Conservation (phyloP, 2,113 vertebrate species). For the Urocolius indicus region DNA sequence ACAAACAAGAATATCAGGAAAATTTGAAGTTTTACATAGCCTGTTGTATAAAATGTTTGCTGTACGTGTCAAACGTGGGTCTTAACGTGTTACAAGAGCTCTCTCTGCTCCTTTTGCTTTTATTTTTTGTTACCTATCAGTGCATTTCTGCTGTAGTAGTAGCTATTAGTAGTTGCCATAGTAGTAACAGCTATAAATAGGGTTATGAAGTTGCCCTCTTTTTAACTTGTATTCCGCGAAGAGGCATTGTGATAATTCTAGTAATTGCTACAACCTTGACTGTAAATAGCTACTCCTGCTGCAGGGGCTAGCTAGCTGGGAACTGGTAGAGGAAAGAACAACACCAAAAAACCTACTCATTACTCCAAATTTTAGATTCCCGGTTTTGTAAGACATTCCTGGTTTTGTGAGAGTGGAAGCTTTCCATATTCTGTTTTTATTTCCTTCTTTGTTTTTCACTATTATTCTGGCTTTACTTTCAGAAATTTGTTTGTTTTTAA, state of each 20-base stretch:
- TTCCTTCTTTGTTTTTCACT: background rate
- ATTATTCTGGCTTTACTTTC: background rate
- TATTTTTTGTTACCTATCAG: background rate
- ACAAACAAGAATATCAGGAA: background rate
- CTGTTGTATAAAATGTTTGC: background rate
- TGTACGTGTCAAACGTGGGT: background rate
- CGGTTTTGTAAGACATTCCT: background rate
- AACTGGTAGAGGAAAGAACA: background rate
- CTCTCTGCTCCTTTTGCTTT: background rate
- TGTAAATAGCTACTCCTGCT: slow-evolving; percentile 4
- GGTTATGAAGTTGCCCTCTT: background rate
- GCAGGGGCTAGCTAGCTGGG: background rate
- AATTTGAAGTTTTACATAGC: background rate
- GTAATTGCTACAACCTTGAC: background rate
- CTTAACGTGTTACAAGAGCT: background rate
- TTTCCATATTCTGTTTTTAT: background rate
- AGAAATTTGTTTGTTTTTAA: background rate
- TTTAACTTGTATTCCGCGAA: background rate
- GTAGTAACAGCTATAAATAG: background rate
- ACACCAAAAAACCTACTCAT: background rate
- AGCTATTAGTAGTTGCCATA: background rate
- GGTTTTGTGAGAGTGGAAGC: background rate
- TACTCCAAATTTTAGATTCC: background rate
- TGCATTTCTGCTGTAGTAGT: background rate
- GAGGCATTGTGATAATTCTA: background rate